These are phyloP conservation scores for Lagopus muta DNA, from an alignment of 2,113 vertebrate species.

Conservation along the genomic window DNA sequence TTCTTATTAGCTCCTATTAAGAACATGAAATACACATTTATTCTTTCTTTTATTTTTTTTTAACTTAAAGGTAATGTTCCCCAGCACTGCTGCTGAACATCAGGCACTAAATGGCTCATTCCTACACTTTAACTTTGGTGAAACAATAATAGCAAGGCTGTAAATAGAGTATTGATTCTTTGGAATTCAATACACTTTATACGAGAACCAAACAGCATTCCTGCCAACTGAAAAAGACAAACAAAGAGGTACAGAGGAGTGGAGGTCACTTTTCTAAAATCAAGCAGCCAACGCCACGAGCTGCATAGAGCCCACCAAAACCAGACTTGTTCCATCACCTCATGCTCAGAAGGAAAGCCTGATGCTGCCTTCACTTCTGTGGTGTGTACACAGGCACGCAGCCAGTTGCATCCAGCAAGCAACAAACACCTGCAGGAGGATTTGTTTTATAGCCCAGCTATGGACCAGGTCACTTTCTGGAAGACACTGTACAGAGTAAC, in stretches of 20 bases:
- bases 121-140: background rate
- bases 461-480: background rate
- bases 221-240: background rate
- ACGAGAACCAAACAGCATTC: background rate
- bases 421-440: background rate
- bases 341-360: fast-evolving
- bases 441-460: background rate
- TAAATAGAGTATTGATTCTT: background rate
- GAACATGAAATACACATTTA: background rate
- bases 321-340: fast-evolving
- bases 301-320: background rate
- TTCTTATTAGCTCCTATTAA: slow-evolving; percentile 32
- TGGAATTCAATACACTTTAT: background rate
- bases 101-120: slow-evolving; percentile 18
- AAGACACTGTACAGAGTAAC: background rate
- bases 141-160: slow-evolving; percentile 12
- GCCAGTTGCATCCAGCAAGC: fast-evolving
- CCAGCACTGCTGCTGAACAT: slow-evolving; percentile 1
- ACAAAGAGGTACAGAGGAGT: background rate
- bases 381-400: background rate
- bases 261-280: background rate
- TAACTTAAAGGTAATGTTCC: slow-evolving; percentile 27
- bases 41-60: background rate
- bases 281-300: background rate
- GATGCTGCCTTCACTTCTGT: background rate